These are phyloP conservation scores for Drosophila serrata DNA, from an alignment of 1,140 invertebrate species.

Conservation along the genomic window DNA sequence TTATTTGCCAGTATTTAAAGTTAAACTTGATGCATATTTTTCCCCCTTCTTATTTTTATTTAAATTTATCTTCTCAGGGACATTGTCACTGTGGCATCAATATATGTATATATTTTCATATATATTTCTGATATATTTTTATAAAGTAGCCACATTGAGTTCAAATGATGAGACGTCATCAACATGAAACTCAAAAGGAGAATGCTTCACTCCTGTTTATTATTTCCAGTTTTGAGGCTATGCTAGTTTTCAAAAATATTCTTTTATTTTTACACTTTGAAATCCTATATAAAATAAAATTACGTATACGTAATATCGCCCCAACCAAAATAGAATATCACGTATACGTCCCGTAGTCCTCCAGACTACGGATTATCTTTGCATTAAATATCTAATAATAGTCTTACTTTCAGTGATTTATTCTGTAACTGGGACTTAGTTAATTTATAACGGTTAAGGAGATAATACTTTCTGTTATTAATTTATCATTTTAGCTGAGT, in stretches of 20 bases:
- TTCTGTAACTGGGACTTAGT: too few species aligned
- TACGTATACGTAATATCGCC: too few species aligned
- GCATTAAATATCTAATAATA: too few species aligned
- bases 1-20: constrained; percentile 35
- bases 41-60: constrained; percentile 29
- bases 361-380: too few species aligned
- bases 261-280: constrained; percentile 1
- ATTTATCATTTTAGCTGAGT: too few species aligned
- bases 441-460: too few species aligned
- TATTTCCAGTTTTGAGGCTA: constrained; percentile 8
- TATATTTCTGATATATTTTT: background rate
- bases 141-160: constrained; percentile 19
- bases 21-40: background rate
- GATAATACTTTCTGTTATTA: too few species aligned
- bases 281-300: too few species aligned
- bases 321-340: too few species aligned
- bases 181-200: constrained; percentile 3
- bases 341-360: too few species aligned
- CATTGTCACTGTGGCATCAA: background rate
- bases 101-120: background rate
- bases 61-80: constrained; percentile 19
- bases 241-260: background rate
- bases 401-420: too few species aligned
- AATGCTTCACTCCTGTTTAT: constrained; percentile 12
- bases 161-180: constrained; percentile 37